Base-by-base conservation (phyloP, 2,888 invertebrate species). In the Tupiocoris notatus region DNA sequence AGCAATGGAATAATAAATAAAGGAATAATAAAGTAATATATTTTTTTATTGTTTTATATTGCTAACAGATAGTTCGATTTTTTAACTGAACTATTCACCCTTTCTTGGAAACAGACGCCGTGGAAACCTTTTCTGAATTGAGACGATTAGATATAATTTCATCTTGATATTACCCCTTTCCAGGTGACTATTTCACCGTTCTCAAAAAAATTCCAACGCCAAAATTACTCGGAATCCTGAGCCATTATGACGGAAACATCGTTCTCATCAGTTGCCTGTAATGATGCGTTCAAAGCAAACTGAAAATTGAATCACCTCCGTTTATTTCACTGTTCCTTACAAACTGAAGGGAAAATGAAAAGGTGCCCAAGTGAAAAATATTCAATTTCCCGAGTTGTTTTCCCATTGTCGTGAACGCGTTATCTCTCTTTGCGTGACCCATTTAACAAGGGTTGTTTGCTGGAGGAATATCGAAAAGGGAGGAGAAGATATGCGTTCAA, bases 401-500 rank as follows among this genome's bases (percentile, higher is more conserved):
- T 21, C 22, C 63, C 22, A 63, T 63, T 63, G 63, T 63, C n/a
- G 22, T 7, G 22, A 63, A n/a, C 63, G 22, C 16, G 39, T 39
- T 39, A 39, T 39, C 39, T 63, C 21, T 63, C 63, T 63, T 23
- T 21, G 23, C 63, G 63, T 63, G 63, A 63, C 63, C 63, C 63
- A 63, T 63, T 63, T 63, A 63, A 63, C 63, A 63, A 63, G 63
- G 63, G 63, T 21, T 22, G 63, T 22, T 63, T 63, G 18, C 63
- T 21, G 20, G 20, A 21, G 21, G 22, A 63, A 63, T 21, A 63
- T 63, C 63, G 63, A 63, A 63, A 63, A 21, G 39, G 39, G 39
- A 39, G 39, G 39, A 39, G 39, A 16, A 63, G 22, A 23, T 20
- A 21, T n/a, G 22, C n/a, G 22, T 2, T 63, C 61, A 61, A 61